A percentile compares a stretch with the other conserved stretches of the same genome.
Conservation (phyloP, 1,140 invertebrate species). For the Eupristina koningsbergeri region DNA sequence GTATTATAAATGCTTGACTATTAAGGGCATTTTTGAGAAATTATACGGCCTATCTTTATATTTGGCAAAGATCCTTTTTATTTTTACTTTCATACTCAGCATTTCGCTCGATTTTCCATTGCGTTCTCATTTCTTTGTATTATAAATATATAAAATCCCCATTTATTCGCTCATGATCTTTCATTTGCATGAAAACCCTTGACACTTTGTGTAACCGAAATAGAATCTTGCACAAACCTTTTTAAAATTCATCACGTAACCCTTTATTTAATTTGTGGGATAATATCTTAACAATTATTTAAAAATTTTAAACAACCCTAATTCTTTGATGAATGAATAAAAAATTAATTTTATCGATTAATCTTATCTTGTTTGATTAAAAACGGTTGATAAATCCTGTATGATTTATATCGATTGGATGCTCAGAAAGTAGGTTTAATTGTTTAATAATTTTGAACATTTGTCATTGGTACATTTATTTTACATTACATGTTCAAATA, state of each 20-base stretch:
- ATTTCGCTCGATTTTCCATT: slow-evolving; percentile 4
- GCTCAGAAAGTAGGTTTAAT: no score
- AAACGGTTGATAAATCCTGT: no score
- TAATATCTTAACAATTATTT: no score
- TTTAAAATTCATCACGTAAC: slow-evolving; percentile 12
- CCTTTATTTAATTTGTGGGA: background rate
- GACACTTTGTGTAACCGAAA: background rate
- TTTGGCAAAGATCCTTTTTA: slow-evolving; percentile 2
- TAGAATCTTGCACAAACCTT: background rate
- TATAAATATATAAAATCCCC: background rate
- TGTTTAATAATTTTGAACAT: no score
- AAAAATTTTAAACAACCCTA: no score
- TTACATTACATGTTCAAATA: no score
- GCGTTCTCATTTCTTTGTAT: background rate
- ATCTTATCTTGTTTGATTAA: no score
- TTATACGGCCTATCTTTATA: background rate
- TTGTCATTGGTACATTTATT: no score
- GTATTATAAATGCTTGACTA: no score
- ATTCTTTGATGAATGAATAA: no score
- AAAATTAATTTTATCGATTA: no score
- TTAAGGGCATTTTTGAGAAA: background rate
- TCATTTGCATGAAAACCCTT: background rate
- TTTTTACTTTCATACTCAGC: background rate
- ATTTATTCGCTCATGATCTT: slow-evolving; percentile 23
- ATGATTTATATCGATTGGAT: no score